These are phyloP conservation scores for Apodemia mormo DNA, from an alignment of 2,888 invertebrate genomes.

Conservation along the genomic window DNA sequence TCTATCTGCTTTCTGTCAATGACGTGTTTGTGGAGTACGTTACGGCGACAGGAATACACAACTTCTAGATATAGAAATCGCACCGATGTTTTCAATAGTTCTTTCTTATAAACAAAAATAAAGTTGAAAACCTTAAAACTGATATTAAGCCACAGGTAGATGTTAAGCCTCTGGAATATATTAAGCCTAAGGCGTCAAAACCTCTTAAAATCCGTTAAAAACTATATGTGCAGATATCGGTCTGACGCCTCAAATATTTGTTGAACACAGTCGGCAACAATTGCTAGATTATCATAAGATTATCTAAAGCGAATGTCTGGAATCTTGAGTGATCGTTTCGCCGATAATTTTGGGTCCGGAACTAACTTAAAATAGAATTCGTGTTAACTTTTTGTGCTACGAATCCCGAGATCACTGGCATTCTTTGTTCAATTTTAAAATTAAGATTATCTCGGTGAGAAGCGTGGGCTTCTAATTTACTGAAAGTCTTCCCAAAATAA, in stretches of 20 bases:
- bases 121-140: too few relatives aligned
- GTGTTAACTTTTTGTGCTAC: constrained; percentile 3
- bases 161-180: too few relatives aligned
- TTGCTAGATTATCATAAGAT: not conserved
- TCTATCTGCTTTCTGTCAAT: too few relatives aligned
- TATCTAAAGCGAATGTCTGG: not conserved
- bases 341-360: not conserved
- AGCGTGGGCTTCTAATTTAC: constrained; percentile 10
- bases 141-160: too few relatives aligned
- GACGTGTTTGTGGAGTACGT: too few relatives aligned
- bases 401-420: not conserved
- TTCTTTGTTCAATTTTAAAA: not conserved
- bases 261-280: not conserved
- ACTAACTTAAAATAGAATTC: constrained; percentile 5
- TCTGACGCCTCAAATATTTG: not conserved
- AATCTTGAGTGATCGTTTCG: not conserved
- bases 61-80: too few relatives aligned
- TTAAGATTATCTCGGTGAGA: constrained; percentile 11
- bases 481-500: constrained; percentile 10
- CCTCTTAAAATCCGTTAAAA: not conserved
- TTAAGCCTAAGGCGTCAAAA: too few relatives aligned
- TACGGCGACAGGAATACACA: too few relatives aligned
- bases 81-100: not conserved
- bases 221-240: not conserved
- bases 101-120: too few relatives aligned